These are phyloP conservation scores for Tautogolabrus adspersus DNA, from an alignment of 2,113 vertebrate species.

Conservation along the genomic window DNA sequence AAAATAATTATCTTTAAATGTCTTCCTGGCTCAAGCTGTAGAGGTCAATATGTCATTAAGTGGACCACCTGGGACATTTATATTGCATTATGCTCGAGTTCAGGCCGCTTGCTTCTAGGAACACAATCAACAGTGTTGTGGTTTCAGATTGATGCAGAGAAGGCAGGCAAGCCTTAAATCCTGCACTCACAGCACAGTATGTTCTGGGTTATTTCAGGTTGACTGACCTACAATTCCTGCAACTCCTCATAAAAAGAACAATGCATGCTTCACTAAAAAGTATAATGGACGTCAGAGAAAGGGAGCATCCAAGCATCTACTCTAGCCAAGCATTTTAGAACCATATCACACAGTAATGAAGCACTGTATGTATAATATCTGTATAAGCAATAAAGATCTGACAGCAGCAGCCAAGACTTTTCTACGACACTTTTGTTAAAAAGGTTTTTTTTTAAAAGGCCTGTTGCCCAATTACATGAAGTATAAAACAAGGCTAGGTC, in stretches of 20 bases:
- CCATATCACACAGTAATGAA: background rate
- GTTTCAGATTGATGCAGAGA: conserved; percentile 6
- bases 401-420: background rate
- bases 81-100: background rate
- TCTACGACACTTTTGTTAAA: background rate
- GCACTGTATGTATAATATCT: too few relatives aligned
- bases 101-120: background rate
- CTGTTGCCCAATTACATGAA: background rate
- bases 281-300: too few relatives aligned
- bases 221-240: conserved; percentile 24
- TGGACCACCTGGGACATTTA: background rate
- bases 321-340: background rate
- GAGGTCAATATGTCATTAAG: background rate
- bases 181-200: conserved; percentile 30
- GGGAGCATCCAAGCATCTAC: too few relatives aligned
- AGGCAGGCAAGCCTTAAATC: conserved; percentile 27
- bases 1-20: background rate
- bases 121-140: background rate
- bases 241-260: background rate
- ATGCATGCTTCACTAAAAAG: background rate
- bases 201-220: conserved; percentile 50
- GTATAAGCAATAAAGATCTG: background rate
- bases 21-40: background rate
- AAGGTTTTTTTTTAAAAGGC: background rate
- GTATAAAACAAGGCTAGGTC: too few relatives aligned